phyloP scores from a whole-genome alignment of 2,797 vertebrate species.

The Hafferia zeledoni region DNA sequence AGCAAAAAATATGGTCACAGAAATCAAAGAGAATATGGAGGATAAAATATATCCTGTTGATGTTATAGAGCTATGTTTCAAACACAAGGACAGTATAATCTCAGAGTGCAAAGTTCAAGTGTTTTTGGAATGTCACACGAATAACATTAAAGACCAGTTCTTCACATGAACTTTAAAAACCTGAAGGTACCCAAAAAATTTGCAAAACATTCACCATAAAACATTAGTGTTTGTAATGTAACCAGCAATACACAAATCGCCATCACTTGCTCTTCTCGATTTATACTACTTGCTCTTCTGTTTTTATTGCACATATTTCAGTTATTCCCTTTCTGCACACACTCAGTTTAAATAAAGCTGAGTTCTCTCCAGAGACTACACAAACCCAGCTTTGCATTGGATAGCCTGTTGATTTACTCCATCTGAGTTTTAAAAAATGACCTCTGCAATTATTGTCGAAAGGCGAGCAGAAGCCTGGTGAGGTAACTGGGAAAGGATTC shows the following conservation, averaged over 20 bases:
- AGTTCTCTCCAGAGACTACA: slow-evolving; percentile 43
- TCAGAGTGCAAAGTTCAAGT: slow-evolving; percentile 32
- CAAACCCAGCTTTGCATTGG: slow-evolving; percentile 34
- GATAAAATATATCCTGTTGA: background rate
- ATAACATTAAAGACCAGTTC: background rate
- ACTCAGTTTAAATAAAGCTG: slow-evolving; percentile 52
- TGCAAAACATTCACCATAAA: background rate
- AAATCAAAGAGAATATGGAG: background rate
- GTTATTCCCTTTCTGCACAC: slow-evolving; percentile 50
- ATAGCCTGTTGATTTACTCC: slow-evolving; percentile 73
- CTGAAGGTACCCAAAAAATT: background rate
- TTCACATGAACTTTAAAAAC: background rate
- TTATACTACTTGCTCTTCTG: background rate
- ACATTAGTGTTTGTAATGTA: slow-evolving; percentile 11
- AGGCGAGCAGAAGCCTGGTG: slow-evolving; percentile 74
- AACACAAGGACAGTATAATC: background rate
- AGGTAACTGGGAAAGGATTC: slow-evolving; percentile 84
- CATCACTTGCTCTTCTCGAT: background rate
- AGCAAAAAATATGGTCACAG: background rate
- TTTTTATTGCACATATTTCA: slow-evolving; percentile 51
- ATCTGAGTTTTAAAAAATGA: slow-evolving; percentile 69
- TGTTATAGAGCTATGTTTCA: background rate
- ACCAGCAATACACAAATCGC: background rate
- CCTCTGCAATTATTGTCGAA: slow-evolving; percentile 71
- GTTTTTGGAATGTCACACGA: background rate